Evolutionary conservation across 2,888 invertebrate genomes (phyloP).

Genomic region (Eristalis tenax): DNA sequence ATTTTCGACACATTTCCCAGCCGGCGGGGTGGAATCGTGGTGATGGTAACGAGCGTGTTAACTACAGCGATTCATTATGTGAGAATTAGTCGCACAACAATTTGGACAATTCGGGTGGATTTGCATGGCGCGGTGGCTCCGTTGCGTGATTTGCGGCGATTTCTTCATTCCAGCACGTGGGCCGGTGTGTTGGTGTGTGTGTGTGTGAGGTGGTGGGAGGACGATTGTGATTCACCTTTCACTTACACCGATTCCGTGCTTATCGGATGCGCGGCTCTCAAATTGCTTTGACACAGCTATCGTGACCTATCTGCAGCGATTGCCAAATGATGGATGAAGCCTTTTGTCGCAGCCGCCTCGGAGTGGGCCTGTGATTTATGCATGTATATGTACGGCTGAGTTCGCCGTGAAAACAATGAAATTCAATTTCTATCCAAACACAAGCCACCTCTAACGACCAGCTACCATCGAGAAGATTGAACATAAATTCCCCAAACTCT

Average conservation of each 20-base stretch:
- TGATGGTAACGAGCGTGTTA: conserved; percentile 68
- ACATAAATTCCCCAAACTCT: conserved; percentile 42
- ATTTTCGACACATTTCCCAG: conserved; percentile 59
- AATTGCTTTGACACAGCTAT: conserved; percentile 67
- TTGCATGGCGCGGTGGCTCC: conserved; percentile 45
- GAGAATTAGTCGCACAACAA: conserved; percentile 64
- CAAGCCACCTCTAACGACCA: background rate
- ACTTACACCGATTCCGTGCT: conserved; percentile 57
- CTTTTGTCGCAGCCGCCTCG: conserved; percentile 6
- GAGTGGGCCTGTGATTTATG: conserved; percentile 52
- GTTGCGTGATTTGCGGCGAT: conserved; percentile 64
- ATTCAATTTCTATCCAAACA: conserved; percentile 45
- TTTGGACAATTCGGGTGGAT: conserved; percentile 53
- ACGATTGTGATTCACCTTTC: background rate
- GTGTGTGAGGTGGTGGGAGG: background rate
- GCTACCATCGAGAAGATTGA: conserved; percentile 20
- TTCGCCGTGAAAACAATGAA: conserved; percentile 25
- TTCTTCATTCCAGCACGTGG: conserved; percentile 7
- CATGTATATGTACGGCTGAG: background rate
- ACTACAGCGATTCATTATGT: conserved; percentile 70
- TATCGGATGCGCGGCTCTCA: conserved; percentile 64
- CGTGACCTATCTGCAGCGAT: conserved; percentile 63
- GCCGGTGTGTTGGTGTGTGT: too few relatives aligned
- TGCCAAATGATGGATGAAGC: conserved; percentile 55
- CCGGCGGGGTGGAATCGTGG: background rate